phyloP scores from a whole-genome alignment of 2,797 vertebrate species.

The Myiotriccus ornatus region DNA sequence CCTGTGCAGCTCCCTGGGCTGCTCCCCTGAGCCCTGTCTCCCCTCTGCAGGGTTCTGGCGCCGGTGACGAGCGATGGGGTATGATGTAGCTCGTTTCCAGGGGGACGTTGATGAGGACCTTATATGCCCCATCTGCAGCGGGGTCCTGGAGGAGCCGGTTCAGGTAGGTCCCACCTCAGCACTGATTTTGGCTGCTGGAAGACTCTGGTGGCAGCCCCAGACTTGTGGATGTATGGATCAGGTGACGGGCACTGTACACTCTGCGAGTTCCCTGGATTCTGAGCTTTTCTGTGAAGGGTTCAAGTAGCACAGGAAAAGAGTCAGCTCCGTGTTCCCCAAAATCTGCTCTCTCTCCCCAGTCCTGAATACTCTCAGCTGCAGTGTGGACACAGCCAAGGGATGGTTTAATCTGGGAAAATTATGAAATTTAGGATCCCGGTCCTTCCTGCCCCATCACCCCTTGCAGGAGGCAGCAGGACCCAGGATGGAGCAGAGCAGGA shows the following conservation, averaged over 20 bases:
- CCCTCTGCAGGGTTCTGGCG: constrained; percentile 68
- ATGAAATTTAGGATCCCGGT: too few relatives aligned
- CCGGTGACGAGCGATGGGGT: constrained; percentile 98
- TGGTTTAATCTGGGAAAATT: background rate
- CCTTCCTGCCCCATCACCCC: background rate
- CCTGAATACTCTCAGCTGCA: background rate
- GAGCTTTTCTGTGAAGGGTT: background rate
- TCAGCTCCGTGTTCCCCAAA: background rate
- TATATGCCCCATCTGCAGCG: constrained; percentile 97
- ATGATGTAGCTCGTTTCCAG: constrained; percentile 96
- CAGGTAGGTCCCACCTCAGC: constrained; percentile 77
- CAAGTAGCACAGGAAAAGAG: background rate
- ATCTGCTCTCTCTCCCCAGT: background rate
- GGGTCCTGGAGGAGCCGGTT: constrained; percentile 96
- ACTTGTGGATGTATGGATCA: background rate
- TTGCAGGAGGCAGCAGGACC: background rate
- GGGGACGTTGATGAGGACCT: constrained; percentile 98
- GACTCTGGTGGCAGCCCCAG: background rate
- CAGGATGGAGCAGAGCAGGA: background rate
- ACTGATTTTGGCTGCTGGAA: background rate
- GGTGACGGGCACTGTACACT: background rate
- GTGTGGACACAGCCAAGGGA: background rate
- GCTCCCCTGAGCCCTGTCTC: background rate
- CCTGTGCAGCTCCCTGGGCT: accelerated
- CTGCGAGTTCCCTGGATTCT: background rate